Evolutionary conservation across 1,140 invertebrate genomes (phyloP).

Genomic region (Colletes gigas): DNA sequence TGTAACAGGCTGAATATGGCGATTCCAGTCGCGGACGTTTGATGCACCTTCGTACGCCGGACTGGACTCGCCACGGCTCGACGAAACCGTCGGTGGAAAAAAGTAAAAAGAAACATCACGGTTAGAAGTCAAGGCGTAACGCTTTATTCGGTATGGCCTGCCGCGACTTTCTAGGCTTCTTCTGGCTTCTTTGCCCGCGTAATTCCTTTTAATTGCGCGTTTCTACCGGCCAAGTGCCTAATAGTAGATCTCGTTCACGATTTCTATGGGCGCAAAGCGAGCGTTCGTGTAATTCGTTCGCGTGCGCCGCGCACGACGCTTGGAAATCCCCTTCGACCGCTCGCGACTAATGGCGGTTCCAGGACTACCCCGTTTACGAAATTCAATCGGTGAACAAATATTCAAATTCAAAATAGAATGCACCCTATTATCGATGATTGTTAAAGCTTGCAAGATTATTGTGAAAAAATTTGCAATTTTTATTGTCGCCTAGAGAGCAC

Average conservation of each 20-base stretch:
- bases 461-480: too few relatives aligned
- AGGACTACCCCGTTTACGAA: too few relatives aligned
- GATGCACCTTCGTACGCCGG: constrained; percentile 33
- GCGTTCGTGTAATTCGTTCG: background rate
- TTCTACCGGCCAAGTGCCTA: background rate
- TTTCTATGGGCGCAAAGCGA: too few relatives aligned
- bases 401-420: too few relatives aligned
- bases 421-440: too few relatives aligned
- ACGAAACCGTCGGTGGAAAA: background rate
- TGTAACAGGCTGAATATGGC: constrained; percentile 51
- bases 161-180: constrained; percentile 41
- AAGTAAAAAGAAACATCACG: background rate
- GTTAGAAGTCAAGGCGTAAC: constrained; percentile 39
- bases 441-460: too few relatives aligned
- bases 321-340: too few relatives aligned
- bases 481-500: too few relatives aligned
- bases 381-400: too few relatives aligned
- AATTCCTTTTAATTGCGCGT: constrained; percentile 28
- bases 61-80: constrained; percentile 5
- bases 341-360: too few relatives aligned
- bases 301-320: background rate
- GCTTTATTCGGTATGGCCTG: constrained; percentile 55
- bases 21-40: constrained; percentile 29
- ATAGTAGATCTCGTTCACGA: background rate
- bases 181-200: constrained; percentile 3